Evolutionary conservation across 2,113 vertebrate genomes (phyloP), one percentile per base, ranked within the genome.

Genomic region (Monopterus albus): DNA sequence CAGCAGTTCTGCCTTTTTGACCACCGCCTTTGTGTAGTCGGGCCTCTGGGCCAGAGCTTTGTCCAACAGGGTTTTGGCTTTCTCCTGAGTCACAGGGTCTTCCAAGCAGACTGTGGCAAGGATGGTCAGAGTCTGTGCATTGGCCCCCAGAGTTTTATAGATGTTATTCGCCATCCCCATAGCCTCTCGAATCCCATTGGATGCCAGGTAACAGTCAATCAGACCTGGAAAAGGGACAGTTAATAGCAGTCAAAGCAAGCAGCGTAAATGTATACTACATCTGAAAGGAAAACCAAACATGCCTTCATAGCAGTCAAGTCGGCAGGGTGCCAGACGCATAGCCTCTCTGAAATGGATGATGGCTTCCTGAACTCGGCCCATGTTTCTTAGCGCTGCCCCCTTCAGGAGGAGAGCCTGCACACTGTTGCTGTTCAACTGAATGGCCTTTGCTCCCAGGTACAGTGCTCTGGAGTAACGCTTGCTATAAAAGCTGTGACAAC

Each of bases 81-180:
- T 99, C 81, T 99, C 97, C 72, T 98, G 97, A 0, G 96, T 98
- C 72, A 99, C 95, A 0, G 98, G 97, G 76, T 99, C 97, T 81
- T 99, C 97, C 7, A 99, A 95, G 73, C 98, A 99, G 70, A 98
- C 98, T 0, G 96, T 98, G 65, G 98, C 98, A 49, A 98, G 88
- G 61, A 99, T 95, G 21, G 97, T 99, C 10, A 99, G 94, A 0
- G 97, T 99, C 91, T 99, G 97, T 1, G 98, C 97, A 0, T 98
- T 99, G 21, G 96, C 95, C 56, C 97, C 97, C 33, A 99, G 92
- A 9, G 96, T 99, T 94, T 99, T 99, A 75, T 98, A 99, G 21
- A 99, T 98, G 0, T 98, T 99, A 50, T 99, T 99, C 46, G 98
- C 98, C 98, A 99, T 98, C 1, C 97, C 97, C 93, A 99, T 99